Evolutionary conservation across 1,140 invertebrate genomes (phyloP), one percentile per base, ranked within the genome.

Genomic region (Lutraria rhynchaena): DNA sequence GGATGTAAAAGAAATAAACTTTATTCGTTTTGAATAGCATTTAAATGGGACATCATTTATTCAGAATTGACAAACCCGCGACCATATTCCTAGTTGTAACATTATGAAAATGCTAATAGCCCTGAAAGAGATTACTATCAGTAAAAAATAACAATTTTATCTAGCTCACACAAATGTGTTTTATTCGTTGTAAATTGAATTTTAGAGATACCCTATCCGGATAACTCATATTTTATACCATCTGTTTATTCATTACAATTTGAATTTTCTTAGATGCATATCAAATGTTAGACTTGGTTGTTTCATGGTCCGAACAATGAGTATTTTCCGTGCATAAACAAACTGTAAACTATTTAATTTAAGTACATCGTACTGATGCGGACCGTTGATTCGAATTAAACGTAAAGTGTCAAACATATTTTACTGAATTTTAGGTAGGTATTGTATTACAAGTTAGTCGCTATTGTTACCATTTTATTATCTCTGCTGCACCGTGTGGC

Each of bases 391-490:
- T 80, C 67, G 61, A 67, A 80, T 67, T 80, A 70, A 70, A 31
- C 41, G 13, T 24, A 24, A 60, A 80, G 65, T 69, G 63, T 69
- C 65, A 69, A 24, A 31, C 33, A 13, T n/a, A 31, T 57, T 80
- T 57, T 57, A 33, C 44, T 19, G 24, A 60, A 61, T 35, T 67
- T 70, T 33, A 55, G 76, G 70, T 80, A 80, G 60, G 67, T 70
- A 80, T 80, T 80, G 70, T 60, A 80, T 80, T 44, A 51, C 76
- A 24, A 37, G 37, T 65, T 46, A 37, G 76, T 70, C 29, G 51
- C 63, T 80, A 55, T 80, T 80, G 76, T 80, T 80, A 80, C 63
- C 1, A 24, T 80, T 80, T 80, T 80, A 80, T 80, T 80, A 67
- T 80, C 76, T 46, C 17, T 70, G 58, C 60, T 80, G 76, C 76